phyloP scores from a whole-genome alignment of 1,140 invertebrate species.

The Phenacoccus solenopsis region DNA sequence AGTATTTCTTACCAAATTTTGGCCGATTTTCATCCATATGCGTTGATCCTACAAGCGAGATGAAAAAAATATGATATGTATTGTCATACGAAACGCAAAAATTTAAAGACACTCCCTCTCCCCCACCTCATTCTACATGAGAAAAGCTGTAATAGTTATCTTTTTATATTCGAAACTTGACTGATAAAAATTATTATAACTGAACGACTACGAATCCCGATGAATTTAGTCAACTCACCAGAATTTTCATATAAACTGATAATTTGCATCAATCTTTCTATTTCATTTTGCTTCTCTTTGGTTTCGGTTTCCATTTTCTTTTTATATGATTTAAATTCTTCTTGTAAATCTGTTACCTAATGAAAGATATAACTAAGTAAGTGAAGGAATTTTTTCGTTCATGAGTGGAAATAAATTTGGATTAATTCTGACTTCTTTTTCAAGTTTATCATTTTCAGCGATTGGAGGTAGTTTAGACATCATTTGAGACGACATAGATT shows the following conservation, averaged over 20 bases:
- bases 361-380: constrained; percentile 20
- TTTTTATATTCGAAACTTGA: too few species aligned
- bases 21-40: too few species aligned
- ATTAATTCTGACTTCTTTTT: constrained; percentile 41
- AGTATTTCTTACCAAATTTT: too few species aligned
- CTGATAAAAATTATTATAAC: too few species aligned
- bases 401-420: background rate
- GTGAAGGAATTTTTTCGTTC: background rate
- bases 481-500: constrained; percentile 30
- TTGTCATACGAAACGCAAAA: too few species aligned
- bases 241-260: constrained; percentile 4
- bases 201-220: too few species aligned
- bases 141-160: too few species aligned
- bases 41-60: too few species aligned
- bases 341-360: constrained; percentile 55
- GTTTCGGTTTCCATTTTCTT: constrained; percentile 2
- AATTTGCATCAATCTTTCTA: constrained; percentile 4
- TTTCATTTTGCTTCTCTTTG: constrained; percentile 4
- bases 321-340: constrained; percentile 42
- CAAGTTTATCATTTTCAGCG: constrained; percentile 56
- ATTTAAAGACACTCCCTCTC: too few species aligned
- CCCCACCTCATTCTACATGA: too few species aligned
- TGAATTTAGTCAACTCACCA: background rate
- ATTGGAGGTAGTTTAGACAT: constrained; percentile 51
- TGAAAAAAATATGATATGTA: too few species aligned